A percentile compares a stretch with the other conserved stretches of the same genome.
These are phyloP conservation scores for Stegana nigrithorax DNA, from an alignment of 2,888 invertebrate genomes.

Conservation along the genomic window DNA sequence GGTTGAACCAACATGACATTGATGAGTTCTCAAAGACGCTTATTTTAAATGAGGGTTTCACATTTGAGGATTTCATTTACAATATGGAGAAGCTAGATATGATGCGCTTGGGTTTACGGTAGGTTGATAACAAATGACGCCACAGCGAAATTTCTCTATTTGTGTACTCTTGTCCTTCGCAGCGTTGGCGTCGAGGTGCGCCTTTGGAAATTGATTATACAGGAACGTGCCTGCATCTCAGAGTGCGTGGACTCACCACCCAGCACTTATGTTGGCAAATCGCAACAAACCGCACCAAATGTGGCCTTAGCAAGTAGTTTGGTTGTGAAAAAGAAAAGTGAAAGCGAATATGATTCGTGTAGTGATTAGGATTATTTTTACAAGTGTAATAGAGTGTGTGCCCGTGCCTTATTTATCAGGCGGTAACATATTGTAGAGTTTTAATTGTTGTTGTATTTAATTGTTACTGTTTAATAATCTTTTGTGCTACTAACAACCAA, in stretches of 20 bases:
- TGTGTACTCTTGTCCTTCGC: conserved; percentile 38
- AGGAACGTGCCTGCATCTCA: conserved; percentile 49
- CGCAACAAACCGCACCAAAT: conserved; percentile 15
- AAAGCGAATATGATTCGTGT: conserved; percentile 67
- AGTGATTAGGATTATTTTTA: conserved; percentile 52
- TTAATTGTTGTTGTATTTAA: conserved; percentile 3
- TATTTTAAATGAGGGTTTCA: conserved; percentile 81
- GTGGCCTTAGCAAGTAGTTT: conserved; percentile 19
- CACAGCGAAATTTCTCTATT: background rate
- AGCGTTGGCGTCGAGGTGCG: conserved; percentile 87
- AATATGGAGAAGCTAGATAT: conserved; percentile 87
- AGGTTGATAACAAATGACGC: conserved; percentile 45
- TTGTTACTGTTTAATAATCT: conserved; percentile 1
- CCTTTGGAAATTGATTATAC: conserved; percentile 84
- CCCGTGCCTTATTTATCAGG: too few relatives aligned
- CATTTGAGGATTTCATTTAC: conserved; percentile 81
- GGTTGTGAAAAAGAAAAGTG: conserved; percentile 44
- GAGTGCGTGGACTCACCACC: conserved; percentile 43
- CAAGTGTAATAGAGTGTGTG: too few relatives aligned
- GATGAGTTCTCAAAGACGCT: conserved; percentile 76
- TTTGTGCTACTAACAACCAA: background rate
- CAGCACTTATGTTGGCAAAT: conserved; percentile 32
- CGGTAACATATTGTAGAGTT: background rate
- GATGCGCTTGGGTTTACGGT: conserved; percentile 82
- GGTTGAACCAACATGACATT: conserved; percentile 78